Percentiles rank a stretch among this genome's conserved stretches.
These are phyloP conservation scores for Diorhabda elongata DNA, from an alignment of 1,140 invertebrate species.

Conservation along the genomic window DNA sequence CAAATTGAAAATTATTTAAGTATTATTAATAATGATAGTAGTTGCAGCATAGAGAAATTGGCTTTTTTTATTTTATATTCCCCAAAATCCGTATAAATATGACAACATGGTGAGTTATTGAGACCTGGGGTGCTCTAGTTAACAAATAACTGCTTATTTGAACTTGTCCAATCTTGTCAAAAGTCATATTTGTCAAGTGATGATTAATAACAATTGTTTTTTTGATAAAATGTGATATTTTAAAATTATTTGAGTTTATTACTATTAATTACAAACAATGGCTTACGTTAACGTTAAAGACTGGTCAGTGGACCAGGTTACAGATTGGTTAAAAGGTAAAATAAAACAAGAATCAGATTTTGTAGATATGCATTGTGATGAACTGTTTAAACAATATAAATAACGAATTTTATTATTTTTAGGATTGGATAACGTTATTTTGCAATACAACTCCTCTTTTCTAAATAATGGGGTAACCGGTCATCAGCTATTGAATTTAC, in stretches of 20 bases:
- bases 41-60: too few species aligned
- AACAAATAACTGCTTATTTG: too few species aligned
- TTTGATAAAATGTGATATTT: neutral
- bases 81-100: too few species aligned
- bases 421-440: slow-evolving; percentile 79
- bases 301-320: slow-evolving; percentile 91
- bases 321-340: slow-evolving; percentile 86
- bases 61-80: too few species aligned
- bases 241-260: neutral
- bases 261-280: slow-evolving; percentile 49
- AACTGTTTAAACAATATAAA: too few species aligned
- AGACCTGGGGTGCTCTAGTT: too few species aligned
- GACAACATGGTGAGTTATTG: too few species aligned
- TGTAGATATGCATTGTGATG: too few species aligned
- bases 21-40: too few species aligned
- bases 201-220: neutral
- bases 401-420: slow-evolving; percentile 29
- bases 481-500: slow-evolving; percentile 73
- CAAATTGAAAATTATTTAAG: too few species aligned
- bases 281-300: slow-evolving; percentile 86
- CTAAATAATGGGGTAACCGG: slow-evolving; percentile 77
- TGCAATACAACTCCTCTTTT: slow-evolving; percentile 78
- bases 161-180: slow-evolving; percentile 5
- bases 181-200: neutral
- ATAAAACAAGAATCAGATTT: neutral